Conservation (phyloP, 2,113 vertebrate genomes). For the Sceloporus tristichus region DNA sequence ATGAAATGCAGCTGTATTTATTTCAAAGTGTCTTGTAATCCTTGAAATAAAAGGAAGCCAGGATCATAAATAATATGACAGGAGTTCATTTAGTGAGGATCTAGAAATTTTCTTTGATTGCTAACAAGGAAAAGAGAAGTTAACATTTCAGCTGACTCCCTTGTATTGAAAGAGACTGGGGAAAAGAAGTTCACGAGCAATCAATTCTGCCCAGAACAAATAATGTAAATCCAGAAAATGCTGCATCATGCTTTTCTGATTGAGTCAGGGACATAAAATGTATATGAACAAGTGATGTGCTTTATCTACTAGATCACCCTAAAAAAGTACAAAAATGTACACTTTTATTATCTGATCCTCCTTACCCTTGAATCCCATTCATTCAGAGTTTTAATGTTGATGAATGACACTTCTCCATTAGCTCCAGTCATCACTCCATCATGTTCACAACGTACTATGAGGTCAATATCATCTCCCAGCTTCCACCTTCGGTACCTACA, state of each 20-base stretch:
- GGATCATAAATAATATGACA: not conserved
- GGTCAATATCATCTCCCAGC: constrained; percentile 96
- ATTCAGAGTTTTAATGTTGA: constrained; percentile 98
- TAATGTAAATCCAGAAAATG: not conserved
- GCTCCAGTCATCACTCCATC: constrained; percentile 98
- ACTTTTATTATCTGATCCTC: constrained; percentile 43
- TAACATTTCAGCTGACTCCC: not conserved
- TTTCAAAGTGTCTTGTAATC: not conserved
- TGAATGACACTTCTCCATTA: constrained; percentile 96
- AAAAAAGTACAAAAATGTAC: constrained; percentile 54
- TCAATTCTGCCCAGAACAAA: fast-evolving
- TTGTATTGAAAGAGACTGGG: fast-evolving
- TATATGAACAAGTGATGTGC: not conserved
- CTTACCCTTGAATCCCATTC: constrained; percentile 98
- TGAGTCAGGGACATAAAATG: fast-evolving
- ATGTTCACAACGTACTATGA: constrained; percentile 97
- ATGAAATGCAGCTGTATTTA: not conserved
- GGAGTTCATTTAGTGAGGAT: not conserved
- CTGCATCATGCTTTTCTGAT: not conserved
- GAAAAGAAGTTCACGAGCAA: not conserved
- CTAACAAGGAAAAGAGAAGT: fast-evolving
- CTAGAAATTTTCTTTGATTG: not conserved
- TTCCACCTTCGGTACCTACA: constrained; percentile 97
- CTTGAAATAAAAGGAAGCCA: not conserved
- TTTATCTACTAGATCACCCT: constrained; percentile 58